Evolutionary conservation across 2,113 vertebrate species (phyloP).

Genomic region (Penelope pileata): DNA sequence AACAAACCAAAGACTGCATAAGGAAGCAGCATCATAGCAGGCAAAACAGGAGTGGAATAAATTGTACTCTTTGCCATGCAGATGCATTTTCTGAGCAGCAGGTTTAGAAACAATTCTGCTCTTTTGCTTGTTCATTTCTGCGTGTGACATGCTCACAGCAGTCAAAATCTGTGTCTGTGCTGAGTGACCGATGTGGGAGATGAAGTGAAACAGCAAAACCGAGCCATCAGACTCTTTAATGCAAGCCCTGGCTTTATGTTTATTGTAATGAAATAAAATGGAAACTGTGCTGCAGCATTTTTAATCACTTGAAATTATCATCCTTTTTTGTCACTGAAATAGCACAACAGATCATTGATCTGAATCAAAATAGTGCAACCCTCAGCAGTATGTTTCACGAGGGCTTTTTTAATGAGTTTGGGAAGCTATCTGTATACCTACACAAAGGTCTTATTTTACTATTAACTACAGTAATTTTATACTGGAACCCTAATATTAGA

Average conservation of each 20-base stretch:
- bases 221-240: background rate
- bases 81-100: background rate
- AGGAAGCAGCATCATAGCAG: rapidly evolving
- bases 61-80: background rate
- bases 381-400: background rate
- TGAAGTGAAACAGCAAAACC: background rate
- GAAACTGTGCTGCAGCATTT: background rate
- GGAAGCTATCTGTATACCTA: constrained; percentile 57
- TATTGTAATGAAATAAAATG: constrained; percentile 32
- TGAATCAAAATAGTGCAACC: constrained; percentile 23
- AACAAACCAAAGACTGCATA: background rate
- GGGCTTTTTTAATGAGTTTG: constrained; percentile 39
- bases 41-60: background rate
- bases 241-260: background rate
- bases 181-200: rapidly evolving
- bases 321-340: background rate
- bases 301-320: constrained; percentile 36
- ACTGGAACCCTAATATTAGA: constrained; percentile 50
- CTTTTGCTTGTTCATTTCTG: background rate
- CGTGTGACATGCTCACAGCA: rapidly evolving
- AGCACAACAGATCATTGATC: constrained; percentile 45
- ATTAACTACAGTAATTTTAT: constrained; percentile 37
- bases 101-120: background rate
- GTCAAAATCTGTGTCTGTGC: background rate
- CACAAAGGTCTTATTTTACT: constrained; percentile 58